A percentile compares a stretch with the other conserved stretches of the same genome.
Evolutionary conservation across 1,140 invertebrate genomes (phyloP).

Genomic region (Cataglyphis hispanica): DNA sequence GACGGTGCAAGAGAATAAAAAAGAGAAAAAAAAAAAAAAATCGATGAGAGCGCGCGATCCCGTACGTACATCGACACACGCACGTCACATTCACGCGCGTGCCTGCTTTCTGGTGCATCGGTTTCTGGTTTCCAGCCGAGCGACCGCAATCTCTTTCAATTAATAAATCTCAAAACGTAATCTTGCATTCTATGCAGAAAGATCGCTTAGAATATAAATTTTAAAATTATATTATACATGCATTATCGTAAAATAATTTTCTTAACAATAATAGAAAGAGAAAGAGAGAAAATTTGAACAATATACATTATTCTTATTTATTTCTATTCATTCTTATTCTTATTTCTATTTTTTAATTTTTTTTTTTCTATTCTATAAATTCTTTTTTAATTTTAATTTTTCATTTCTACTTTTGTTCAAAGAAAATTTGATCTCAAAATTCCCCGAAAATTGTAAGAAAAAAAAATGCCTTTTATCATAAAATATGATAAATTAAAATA

Average conservation of each 20-base stretch:
- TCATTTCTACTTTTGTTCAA: too few species aligned
- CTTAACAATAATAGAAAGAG: too few species aligned
- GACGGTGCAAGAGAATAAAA: not conserved
- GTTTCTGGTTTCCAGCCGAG: constrained; percentile 62
- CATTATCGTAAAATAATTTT: not conserved
- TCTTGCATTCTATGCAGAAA: not conserved
- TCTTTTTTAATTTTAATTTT: too few species aligned
- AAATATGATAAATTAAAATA: too few species aligned
- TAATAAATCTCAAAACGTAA: constrained; percentile 14
- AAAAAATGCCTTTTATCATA: too few species aligned
- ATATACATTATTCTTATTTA: not conserved
- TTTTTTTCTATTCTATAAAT: too few species aligned
- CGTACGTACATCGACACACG: constrained; percentile 42
- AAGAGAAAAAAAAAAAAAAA: constrained; percentile 59
- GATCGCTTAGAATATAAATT: not conserved
- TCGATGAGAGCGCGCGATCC: constrained; percentile 70
- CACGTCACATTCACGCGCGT: constrained; percentile 43
- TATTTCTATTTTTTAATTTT: too few species aligned
- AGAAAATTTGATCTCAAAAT: too few species aligned
- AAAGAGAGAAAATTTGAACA: too few species aligned
- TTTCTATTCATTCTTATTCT: too few species aligned
- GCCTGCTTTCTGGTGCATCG: constrained; percentile 38
- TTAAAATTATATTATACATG: not conserved
- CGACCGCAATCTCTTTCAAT: constrained; percentile 14
- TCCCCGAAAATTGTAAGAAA: not conserved